Evolutionary conservation across 2,113 vertebrate genomes (phyloP).

Genomic region (Bungarus multicinctus): DNA sequence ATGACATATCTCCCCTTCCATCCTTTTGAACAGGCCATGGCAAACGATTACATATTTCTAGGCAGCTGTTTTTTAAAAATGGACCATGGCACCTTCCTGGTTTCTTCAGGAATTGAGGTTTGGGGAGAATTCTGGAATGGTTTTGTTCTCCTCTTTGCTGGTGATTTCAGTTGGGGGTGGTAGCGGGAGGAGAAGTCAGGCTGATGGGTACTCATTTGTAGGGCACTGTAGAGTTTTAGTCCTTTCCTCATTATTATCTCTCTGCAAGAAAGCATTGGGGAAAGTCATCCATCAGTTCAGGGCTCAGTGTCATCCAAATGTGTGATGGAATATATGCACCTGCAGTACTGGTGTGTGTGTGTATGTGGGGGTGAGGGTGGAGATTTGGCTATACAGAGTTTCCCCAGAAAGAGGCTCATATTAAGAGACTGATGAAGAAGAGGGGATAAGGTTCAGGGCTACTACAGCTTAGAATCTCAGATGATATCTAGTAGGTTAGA

Average conservation of each 20-base stretch:
- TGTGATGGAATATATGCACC: background rate
- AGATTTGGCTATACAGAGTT: background rate
- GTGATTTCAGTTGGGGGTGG: background rate
- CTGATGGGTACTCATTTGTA: background rate
- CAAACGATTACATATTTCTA: background rate
- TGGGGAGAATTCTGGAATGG: background rate
- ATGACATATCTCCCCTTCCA: background rate
- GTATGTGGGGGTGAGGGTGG: too few species aligned
- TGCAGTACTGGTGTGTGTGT: too few species aligned
- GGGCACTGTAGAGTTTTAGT: background rate
- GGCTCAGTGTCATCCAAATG: background rate
- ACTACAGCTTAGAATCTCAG: background rate
- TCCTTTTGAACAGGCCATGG: background rate
- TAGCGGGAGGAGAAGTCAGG: background rate
- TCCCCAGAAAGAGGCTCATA: background rate
- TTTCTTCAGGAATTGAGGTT: background rate
- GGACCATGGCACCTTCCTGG: background rate
- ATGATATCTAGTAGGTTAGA: too few species aligned
- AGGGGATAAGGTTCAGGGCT: background rate
- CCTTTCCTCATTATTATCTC: background rate
- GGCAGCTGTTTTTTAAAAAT: background rate
- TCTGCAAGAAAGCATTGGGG: background rate
- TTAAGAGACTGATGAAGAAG: background rate
- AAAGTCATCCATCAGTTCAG: background rate
- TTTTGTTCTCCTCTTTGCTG: background rate